Evolutionary conservation across 1,140 invertebrate species (phyloP).

Genomic region (Manduca sexta): DNA sequence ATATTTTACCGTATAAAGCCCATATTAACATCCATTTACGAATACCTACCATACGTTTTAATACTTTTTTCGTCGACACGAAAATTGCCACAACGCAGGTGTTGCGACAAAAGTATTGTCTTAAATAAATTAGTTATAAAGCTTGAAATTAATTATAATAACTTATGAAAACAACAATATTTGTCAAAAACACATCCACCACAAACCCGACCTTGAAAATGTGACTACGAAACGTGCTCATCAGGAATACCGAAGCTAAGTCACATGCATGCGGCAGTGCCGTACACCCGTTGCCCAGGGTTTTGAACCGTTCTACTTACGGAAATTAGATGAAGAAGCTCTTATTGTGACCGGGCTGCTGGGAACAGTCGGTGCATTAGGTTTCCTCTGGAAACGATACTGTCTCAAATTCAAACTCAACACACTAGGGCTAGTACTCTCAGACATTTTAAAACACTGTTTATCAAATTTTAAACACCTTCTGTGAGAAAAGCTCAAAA

Average conservation of each 20-base stretch:
- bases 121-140: no score
- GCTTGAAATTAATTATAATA: no score
- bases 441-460: slow-evolving; percentile 46
- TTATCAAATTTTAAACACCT: neutral
- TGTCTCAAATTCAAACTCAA: slow-evolving; percentile 70
- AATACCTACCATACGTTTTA: no score
- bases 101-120: no score
- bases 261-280: slow-evolving; percentile 23
- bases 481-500: slow-evolving; percentile 3
- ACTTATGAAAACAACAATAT: neutral
- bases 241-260: slow-evolving; percentile 13
- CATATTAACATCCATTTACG: no score
- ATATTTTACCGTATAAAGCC: no score
- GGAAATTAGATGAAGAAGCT: slow-evolving; percentile 39
- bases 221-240: slow-evolving; percentile 18
- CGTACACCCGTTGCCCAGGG: slow-evolving; percentile 2
- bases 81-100: no score
- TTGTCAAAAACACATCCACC: no score
- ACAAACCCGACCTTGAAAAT: neutral
- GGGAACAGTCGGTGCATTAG: slow-evolving; percentile 37
- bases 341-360: slow-evolving; percentile 45
- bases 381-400: slow-evolving; percentile 68
- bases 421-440: slow-evolving; percentile 61
- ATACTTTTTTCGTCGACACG: no score
- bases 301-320: slow-evolving; percentile 28